These are phyloP conservation scores for Vesta saturnalis DNA, from an alignment of 2,888 invertebrate species.

Conservation along the genomic window DNA sequence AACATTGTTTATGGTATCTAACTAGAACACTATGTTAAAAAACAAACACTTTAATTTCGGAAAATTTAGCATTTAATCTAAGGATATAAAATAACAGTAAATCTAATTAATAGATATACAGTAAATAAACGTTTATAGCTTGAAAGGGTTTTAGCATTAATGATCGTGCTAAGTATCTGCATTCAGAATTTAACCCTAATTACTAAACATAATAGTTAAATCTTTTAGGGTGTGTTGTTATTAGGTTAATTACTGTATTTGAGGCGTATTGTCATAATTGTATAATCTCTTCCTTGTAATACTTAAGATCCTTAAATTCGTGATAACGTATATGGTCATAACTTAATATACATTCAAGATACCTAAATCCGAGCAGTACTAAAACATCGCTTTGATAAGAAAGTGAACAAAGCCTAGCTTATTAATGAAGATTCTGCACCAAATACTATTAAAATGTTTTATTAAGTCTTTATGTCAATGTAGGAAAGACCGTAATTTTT, in stretches of 20 bases:
- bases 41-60: too few relatives aligned
- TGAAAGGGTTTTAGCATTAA: constrained; percentile 14
- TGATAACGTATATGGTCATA: too few relatives aligned
- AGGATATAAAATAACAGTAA: neutral
- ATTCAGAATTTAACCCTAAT: constrained; percentile 5
- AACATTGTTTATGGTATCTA: too few relatives aligned
- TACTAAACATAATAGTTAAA: constrained; percentile 15
- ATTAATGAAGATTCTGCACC: too few relatives aligned
- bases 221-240: constrained; percentile 9
- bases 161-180: constrained; percentile 12
- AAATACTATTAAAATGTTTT: too few relatives aligned
- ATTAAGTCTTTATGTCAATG: too few relatives aligned
- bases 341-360: too few relatives aligned
- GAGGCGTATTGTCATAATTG: constrained; percentile 1
- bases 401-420: too few relatives aligned
- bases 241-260: constrained; percentile 12
- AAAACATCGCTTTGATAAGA: too few relatives aligned
- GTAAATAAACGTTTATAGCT: constrained; percentile 13
- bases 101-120: constrained; percentile 14
- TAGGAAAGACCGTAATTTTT: too few relatives aligned
- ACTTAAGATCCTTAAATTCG: neutral
- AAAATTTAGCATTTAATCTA: neutral
- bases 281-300: neutral
- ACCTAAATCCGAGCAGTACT: too few relatives aligned
- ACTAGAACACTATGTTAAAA: neutral